Conservation (phyloP, 1,140 invertebrate genomes). For the Euwallacea fornicatus region DNA sequence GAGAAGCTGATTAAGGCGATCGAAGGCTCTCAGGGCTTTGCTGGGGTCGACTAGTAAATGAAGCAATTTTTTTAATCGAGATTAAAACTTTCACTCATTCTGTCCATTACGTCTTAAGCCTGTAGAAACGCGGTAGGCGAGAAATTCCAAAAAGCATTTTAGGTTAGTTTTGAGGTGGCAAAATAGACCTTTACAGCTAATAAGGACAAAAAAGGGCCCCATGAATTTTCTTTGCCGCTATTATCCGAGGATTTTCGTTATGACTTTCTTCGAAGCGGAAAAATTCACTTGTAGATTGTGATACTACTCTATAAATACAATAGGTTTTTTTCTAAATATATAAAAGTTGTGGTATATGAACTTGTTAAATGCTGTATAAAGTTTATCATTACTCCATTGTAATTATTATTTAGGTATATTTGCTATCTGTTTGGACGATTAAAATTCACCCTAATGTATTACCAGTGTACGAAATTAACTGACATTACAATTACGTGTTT, state of each 20-base stretch:
- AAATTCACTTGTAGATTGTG: conserved; percentile 35
- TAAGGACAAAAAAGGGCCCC: neutral
- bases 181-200: neutral
- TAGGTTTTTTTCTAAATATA: conserved; percentile 31
- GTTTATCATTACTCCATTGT: conserved; percentile 26
- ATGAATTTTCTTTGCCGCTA: no score
- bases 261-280: no score
- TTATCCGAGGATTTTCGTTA: no score
- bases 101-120: neutral
- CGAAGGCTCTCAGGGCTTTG: conserved; percentile 97
- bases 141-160: neutral
- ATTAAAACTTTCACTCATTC: neutral
- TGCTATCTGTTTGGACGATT: neutral
- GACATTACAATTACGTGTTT: no score
- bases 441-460: no score
- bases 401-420: conserved; percentile 2
- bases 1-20: conserved; percentile 96
- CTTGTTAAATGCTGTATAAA: conserved; percentile 34
- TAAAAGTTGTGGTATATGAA: conserved; percentile 26
- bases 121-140: neutral
- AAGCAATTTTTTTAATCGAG: neutral
- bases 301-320: conserved; percentile 32
- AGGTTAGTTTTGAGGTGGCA: neutral
- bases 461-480: no score
- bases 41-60: conserved; percentile 86